phyloP scores from a whole-genome alignment of 2,888 invertebrate species.

The Marronus borbonicus region DNA sequence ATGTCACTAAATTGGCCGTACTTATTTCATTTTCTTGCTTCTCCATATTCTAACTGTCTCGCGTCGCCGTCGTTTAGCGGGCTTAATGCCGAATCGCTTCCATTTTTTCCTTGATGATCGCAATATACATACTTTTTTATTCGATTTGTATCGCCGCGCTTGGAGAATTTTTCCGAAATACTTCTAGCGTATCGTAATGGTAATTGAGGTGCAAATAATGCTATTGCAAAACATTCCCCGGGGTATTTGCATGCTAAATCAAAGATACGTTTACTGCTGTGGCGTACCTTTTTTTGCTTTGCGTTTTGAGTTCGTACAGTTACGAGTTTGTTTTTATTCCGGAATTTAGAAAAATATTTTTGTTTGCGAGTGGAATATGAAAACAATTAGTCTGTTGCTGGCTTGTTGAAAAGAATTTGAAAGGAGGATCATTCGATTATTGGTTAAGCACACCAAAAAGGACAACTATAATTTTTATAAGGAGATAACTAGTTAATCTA shows the following conservation, averaged over 20 bases:
- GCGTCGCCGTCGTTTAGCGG: conserved; percentile 31
- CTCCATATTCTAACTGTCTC: conserved; percentile 50
- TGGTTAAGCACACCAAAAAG: too few relatives aligned
- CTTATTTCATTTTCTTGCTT: conserved; percentile 53
- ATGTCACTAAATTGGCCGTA: conserved; percentile 52
- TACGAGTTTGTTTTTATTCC: too few relatives aligned
- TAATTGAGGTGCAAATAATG: conserved; percentile 35
- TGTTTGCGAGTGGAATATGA: too few relatives aligned
- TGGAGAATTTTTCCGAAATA: background rate
- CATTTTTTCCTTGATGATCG: conserved; percentile 29
- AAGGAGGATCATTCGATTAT: too few relatives aligned
- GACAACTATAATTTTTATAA: too few relatives aligned
- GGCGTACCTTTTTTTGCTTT: background rate
- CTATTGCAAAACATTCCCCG: conserved; percentile 18
- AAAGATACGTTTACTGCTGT: background rate
- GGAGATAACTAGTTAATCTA: too few relatives aligned
- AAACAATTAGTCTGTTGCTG: too few relatives aligned
- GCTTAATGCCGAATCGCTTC: conserved; percentile 30
- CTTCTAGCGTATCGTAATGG: conserved; percentile 26
- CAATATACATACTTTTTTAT: conserved; percentile 45
- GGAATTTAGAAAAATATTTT: too few relatives aligned
- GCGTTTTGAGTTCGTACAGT: too few relatives aligned
- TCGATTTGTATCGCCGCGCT: conserved; percentile 12
- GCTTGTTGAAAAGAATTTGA: too few relatives aligned
- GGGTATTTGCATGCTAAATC: conserved; percentile 13